Percentiles rank a stretch among this genome's conserved stretches.
Conservation (phyloP, 1,140 invertebrate species). For the Halesus radiatus region DNA sequence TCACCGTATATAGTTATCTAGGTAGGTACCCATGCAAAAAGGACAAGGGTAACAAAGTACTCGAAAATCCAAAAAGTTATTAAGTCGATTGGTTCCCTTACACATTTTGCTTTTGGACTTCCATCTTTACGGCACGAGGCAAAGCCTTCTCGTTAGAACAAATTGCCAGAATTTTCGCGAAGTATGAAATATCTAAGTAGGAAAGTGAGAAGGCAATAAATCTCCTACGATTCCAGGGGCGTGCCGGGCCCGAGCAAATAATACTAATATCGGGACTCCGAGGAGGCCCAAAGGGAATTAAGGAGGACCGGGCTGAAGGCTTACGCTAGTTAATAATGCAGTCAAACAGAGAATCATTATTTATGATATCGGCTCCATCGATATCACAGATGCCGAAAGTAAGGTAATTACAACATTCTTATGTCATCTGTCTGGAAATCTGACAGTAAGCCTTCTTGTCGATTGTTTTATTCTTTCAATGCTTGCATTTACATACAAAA, state of each 20-base stretch:
- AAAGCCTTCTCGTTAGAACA: slow-evolving; percentile 35
- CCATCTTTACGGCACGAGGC: neutral
- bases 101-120: neutral
- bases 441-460: no score
- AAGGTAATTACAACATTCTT: no score
- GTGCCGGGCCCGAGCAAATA: neutral
- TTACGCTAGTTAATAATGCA: slow-evolving; percentile 3
- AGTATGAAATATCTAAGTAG: slow-evolving; percentile 37
- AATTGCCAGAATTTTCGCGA: slow-evolving; percentile 41
- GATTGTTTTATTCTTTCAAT: no score
- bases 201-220: slow-evolving; percentile 31
- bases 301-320: neutral
- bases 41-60: no score
- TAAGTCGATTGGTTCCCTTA: neutral
- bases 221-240: slow-evolving; percentile 38
- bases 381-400: no score
- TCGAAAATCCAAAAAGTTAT: no score
- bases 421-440: no score
- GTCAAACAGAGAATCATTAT: neutral
- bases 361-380: neutral
- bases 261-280: neutral
- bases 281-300: neutral
- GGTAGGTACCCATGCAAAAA: no score
- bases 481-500: no score
- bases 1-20: no score